Percentiles rank a stretch among this genome's conserved stretches.
These are phyloP conservation scores for Eufriesea mexicana DNA, from an alignment of 1,140 invertebrate genomes.

Conservation along the genomic window DNA sequence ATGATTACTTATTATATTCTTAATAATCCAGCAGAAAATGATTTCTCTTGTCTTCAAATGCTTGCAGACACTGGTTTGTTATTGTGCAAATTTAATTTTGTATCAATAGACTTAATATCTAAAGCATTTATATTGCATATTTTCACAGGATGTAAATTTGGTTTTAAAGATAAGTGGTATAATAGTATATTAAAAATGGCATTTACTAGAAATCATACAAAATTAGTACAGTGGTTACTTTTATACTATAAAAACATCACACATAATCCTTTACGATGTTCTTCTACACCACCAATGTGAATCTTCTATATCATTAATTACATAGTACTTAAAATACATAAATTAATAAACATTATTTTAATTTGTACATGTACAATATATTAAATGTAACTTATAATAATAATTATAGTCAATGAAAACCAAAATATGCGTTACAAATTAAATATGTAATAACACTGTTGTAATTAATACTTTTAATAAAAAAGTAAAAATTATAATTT, in stretches of 20 bases:
- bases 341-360: not conserved
- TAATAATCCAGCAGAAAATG: constrained; percentile 47
- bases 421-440: not conserved
- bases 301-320: not conserved
- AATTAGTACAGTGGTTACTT: constrained; percentile 62
- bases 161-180: constrained; percentile 52
- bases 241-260: constrained; percentile 20
- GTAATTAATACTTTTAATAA: too few relatives aligned
- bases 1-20: constrained; percentile 61
- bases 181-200: constrained; percentile 57
- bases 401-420: not conserved
- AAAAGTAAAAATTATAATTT: too few relatives aligned
- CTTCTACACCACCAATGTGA: constrained; percentile 32
- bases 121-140: not conserved
- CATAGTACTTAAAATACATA: not conserved
- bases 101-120: not conserved
- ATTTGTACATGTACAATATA: not conserved
- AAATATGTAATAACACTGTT: not conserved
- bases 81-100: not conserved
- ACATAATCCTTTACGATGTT: constrained; percentile 15
- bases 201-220: constrained; percentile 43
- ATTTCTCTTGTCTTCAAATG: constrained; percentile 59
- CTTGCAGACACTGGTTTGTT: constrained; percentile 57
- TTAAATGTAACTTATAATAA: not conserved
- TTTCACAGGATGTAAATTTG: constrained; percentile 49